Evolutionary conservation across 2,888 invertebrate genomes (phyloP).

Genomic region (Himalopsyche kuldschensis): DNA sequence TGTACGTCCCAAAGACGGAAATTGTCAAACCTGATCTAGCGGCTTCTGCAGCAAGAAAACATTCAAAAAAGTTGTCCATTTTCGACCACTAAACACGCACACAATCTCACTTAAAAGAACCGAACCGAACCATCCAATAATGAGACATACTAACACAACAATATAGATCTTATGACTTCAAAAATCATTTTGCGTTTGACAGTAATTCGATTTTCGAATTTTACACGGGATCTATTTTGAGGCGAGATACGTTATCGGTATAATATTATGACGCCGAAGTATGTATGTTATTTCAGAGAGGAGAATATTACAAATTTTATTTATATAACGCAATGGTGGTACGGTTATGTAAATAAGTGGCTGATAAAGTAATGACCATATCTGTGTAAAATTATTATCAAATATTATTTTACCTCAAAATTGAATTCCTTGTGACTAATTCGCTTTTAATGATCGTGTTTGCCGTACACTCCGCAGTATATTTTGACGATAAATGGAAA

Average conservation of each 20-base stretch:
- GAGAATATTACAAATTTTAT: not conserved
- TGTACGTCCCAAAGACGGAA: not conserved
- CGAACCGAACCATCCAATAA: not conserved
- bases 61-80: not conserved
- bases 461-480: not conserved
- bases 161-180: not conserved
- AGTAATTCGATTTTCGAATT: not conserved
- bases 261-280: not conserved
- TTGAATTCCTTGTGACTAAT: not conserved
- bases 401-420: not conserved
- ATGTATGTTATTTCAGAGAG: not conserved
- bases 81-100: not conserved
- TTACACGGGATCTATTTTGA: not conserved
- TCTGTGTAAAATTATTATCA: not conserved
- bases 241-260: not conserved
- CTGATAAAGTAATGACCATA: not conserved
- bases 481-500: not conserved
- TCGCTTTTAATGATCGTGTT: not conserved
- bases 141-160: not conserved
- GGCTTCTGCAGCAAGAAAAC: not conserved
- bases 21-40: not conserved
- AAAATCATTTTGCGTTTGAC: not conserved
- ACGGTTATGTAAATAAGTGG: not conserved
- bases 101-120: not conserved
- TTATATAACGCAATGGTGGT: not conserved